Evolutionary conservation across 2,113 vertebrate species (phyloP), one percentile per base, ranked within the genome.

Genomic region (Cryptotis parvus): DNA sequence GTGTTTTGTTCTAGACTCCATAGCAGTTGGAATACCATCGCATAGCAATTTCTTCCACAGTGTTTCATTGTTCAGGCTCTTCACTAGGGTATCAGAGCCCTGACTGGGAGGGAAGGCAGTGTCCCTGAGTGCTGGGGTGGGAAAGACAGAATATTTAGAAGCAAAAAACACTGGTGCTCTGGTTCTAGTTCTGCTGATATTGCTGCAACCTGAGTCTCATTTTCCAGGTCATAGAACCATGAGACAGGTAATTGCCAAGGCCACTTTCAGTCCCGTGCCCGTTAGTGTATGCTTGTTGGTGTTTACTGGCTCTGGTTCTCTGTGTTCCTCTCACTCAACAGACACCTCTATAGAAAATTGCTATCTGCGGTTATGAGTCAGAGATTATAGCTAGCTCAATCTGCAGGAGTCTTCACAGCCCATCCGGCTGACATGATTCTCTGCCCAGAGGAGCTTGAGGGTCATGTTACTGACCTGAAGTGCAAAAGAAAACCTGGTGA

Each of bases 401-500:
- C 94, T 2, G 20, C 58, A 73, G 92, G 87, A 96, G 65, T 86
- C 0, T 4, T 95, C 8, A 16, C 92, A 95, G 91, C 65, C 92
- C 63, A 81, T 94, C 27, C 7, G 93, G 43, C 90, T 92, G 92
- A 87, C 94, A 31, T 14, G 77, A 92, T 76, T 93, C 93, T 96
- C 37, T 94, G 81, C 93, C 96, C 74, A 26, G 93, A 95, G 95
- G 61, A 90, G 77, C 92, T 49, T 4, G 22, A 77, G 75, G 92
- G 93, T 97, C 96, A 43, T 81, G 86, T 96, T 96, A 97, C 93
- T 93, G 63, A 95, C 96, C 95, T 96, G 92, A 97, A 96, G 94
- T 92, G 91, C 94, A 95, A 97, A 96, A 95, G 94, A 95, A 97
- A 96, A 96, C 94, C 88, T 94, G 79, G 90, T 95, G 79, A 94